Evolutionary conservation across 1,140 invertebrate species (phyloP).

Genomic region (Sminthurides bifidus): DNA sequence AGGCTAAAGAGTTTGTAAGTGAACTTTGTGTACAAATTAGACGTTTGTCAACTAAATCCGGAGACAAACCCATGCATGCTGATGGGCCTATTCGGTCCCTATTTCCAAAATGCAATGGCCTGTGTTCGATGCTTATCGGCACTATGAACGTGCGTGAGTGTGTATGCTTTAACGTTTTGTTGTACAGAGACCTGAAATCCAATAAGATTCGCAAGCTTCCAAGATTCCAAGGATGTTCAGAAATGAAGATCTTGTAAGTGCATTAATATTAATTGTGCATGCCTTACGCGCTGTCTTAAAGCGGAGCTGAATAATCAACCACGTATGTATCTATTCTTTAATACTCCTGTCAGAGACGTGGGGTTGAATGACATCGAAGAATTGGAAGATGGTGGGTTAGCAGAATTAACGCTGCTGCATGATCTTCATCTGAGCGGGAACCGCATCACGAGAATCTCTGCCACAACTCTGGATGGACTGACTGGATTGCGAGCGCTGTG

Average conservation of each 20-base stretch:
- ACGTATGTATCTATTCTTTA: not conserved
- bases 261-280: not conserved
- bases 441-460: constrained; percentile 56
- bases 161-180: too few relatives aligned
- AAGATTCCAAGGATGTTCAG: constrained; percentile 55
- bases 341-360: constrained; percentile 55
- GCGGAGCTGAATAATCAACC: not conserved
- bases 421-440: constrained; percentile 78
- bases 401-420: constrained; percentile 56
- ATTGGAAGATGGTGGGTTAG: constrained; percentile 56
- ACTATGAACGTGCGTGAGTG: too few relatives aligned
- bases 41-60: too few relatives aligned
- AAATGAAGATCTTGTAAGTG: constrained; percentile 77
- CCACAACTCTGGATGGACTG: constrained; percentile 68
- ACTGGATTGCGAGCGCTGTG: constrained; percentile 70
- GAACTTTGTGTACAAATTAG: constrained; percentile 4
- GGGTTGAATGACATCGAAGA: constrained; percentile 67
- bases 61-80: too few relatives aligned
- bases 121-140: too few relatives aligned
- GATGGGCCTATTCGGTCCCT: not conserved
- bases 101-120: too few relatives aligned
- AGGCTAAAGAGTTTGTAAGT: constrained; percentile 77
- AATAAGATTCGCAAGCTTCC: constrained; percentile 61
- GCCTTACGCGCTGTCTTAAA: constrained; percentile 2
- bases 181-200: constrained; percentile 63